Base-by-base conservation (phyloP, 2,888 invertebrate genomes). In the Torymus aiolomorphi region DNA sequence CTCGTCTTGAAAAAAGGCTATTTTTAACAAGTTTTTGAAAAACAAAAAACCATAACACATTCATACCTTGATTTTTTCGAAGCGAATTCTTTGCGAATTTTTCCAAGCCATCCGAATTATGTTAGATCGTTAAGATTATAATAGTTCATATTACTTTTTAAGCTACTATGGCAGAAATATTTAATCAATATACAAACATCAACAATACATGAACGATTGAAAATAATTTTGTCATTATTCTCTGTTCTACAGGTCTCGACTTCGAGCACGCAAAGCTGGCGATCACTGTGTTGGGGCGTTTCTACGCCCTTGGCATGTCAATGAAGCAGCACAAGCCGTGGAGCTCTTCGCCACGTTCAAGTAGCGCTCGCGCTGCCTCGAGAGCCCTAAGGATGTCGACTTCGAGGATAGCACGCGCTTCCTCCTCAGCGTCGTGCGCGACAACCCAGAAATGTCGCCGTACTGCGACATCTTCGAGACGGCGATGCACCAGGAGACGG, bases 251-350 rank as follows among this genome's bases (percentile, higher is more conserved):
- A 70, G 89, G 88, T 13, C 91, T 93, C 69, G 92, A 93, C 85
- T 86, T 92, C 42, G 88, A 89, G 0, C 91, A 92, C 59, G 89
- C 92, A 0, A 89, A 88, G 76, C 78, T 92, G 0, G 91, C 92
- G 5, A 84, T 93, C 0, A 86, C 89, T 63, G 90, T 92, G 65
- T 84, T 93, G 83, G 93, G 93, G 0, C 90, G 91, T 83, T 93
- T 92, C 84, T 94, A 94, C 85, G 93, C 93, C 0, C 88, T 93
- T 14, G 92, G 93, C 0, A 91, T 94, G 18, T 93, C 92, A 0
- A 86, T 92, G 76, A 92, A 92, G 63, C 78, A 90, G 0, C 88
- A 85, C 86, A 88, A 80, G 83, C 90, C 83, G n/a, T n/a, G 20
- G 86, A 83, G 74, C 86, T 82, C 71, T 91, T 85, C 83, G 88